These are phyloP conservation scores for Geopemphigus sp. DNA, from an alignment of 1,140 invertebrate species.

Conservation along the genomic window DNA sequence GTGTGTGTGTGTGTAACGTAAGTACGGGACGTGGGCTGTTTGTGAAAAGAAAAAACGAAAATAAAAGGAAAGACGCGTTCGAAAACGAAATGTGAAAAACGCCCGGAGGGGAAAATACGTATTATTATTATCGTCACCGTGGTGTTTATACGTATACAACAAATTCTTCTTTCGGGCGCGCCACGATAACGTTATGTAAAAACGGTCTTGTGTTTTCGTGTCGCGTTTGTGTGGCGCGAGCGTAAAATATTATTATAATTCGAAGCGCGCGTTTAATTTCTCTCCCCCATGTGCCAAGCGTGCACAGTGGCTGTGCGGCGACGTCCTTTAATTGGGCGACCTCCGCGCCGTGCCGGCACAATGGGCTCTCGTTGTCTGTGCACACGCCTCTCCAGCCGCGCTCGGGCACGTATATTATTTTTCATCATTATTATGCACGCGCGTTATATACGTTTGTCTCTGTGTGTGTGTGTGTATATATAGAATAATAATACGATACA, in stretches of 20 bases:
- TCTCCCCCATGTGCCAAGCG: background rate
- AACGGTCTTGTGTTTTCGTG: no score
- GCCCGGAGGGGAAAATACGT: constrained; percentile 9
- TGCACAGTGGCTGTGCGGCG: background rate
- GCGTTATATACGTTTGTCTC: no score
- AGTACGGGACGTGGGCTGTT: background rate
- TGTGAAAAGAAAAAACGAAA: background rate
- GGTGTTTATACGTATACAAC: background rate
- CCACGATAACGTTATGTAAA: constrained; percentile 11
- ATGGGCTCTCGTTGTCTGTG: background rate
- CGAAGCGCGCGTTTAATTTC: background rate
- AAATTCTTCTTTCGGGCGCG: constrained; percentile 13
- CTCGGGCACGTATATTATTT: background rate
- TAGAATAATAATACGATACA: background rate
- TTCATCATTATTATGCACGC: background rate
- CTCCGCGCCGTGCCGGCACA: background rate
- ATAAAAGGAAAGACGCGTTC: constrained; percentile 7
- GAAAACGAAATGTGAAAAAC: constrained; percentile 1
- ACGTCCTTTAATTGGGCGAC: constrained; percentile 19
- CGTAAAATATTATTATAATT: constrained; percentile 16
- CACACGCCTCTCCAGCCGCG: background rate
- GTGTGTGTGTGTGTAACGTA: no score
- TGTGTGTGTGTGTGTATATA: no score
- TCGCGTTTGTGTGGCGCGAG: background rate
- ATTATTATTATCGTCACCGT: background rate